Evolutionary conservation across 2,797 vertebrate species (phyloP), one percentile per base, ranked within the genome.

Genomic region (Spinus pinus): DNA sequence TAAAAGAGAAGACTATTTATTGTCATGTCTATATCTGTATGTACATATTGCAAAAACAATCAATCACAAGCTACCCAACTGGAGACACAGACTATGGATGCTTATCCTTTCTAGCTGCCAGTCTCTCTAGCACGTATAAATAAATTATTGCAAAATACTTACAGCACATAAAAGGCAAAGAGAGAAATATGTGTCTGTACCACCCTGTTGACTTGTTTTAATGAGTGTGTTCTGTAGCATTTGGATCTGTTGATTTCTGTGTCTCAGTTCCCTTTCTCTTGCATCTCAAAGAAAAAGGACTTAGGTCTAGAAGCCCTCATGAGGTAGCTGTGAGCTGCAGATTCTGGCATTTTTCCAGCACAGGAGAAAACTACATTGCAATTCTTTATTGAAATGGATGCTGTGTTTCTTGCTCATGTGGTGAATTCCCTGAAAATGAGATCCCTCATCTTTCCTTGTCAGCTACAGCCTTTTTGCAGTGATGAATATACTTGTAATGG

Each of bases 361-460:
- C 0, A 64, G 50, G 17, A 81, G 33, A 58, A 81, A 94, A 70
- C 31, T 39, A 13, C 17, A 18, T 14, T 84, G 25, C 47, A 75
- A 14, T 84, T 94, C 56, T 61, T 64, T 61, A 71, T 47, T 70
- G 49, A 88, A 86, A 71, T 77, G 60, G 16, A 20, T 57, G 41
- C 54, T 66, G 56, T 51, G 75, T 82, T 86, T 80, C 84, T 64
- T 87, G 60, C 49, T 57, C 37, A 21, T 33, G 30, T 73, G 54
- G 85, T 75, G 57, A 85, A 64, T 94, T 94, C 60, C 67, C 56
- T 49, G 64, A 77, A 62, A 92, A 91, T 71, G 31, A 82, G 74
- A 46, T 86, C 30, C 30, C 64, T 90, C 78, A 82, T 90, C 56
- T 88, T 84, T 86, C 81, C 53, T 88, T 84, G 88, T 92, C 83